A percentile compares a stretch with the other conserved stretches of the same genome.
Conservation (phyloP, 1,140 invertebrate genomes). For the Drosophila carrolli region DNA sequence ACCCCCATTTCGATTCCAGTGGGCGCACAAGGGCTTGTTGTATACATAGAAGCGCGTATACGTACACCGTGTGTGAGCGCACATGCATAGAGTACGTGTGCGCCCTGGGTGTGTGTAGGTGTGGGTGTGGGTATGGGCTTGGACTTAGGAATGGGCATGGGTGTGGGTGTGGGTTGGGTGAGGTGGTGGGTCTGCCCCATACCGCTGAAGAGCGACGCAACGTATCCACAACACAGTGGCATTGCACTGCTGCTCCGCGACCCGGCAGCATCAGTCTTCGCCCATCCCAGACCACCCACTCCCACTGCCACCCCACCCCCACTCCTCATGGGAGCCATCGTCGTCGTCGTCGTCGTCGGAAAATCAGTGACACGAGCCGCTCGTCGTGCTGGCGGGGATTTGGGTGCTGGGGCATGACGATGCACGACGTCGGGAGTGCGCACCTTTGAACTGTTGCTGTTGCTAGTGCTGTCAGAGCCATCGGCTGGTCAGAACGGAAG, state of each 20-base stretch:
- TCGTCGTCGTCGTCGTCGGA: slow-evolving; percentile 30
- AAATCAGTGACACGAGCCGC: slow-evolving; percentile 75
- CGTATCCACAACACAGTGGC: slow-evolving; percentile 36
- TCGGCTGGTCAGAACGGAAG: slow-evolving; percentile 52
- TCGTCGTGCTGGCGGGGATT: slow-evolving; percentile 67
- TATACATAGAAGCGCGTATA: slow-evolving; percentile 10
- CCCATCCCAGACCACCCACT: slow-evolving; percentile 3
- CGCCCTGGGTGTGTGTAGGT: slow-evolving; percentile 19
- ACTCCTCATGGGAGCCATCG: not conserved
- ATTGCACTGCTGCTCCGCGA: slow-evolving; percentile 32
- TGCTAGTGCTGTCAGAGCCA: slow-evolving; percentile 65
- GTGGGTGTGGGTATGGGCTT: slow-evolving; percentile 12
- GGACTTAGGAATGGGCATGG: not conserved
- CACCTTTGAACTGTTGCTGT: slow-evolving; percentile 39
- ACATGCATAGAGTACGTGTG: slow-evolving; percentile 4
- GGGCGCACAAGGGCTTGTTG: slow-evolving; percentile 38
- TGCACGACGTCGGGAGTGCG: slow-evolving; percentile 34
- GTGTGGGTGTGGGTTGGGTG: slow-evolving; percentile 24
- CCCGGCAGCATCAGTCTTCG: slow-evolving; percentile 27
- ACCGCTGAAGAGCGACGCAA: slow-evolving; percentile 3
- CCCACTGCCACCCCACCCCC: too few species aligned
- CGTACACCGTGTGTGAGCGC: slow-evolving; percentile 14
- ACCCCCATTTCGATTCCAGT: slow-evolving; percentile 58
- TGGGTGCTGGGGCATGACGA: slow-evolving; percentile 70
- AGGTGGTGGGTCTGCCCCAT: not conserved